These are phyloP conservation scores for Bothrops jararaca DNA, from an alignment of 2,113 vertebrate species.

Conservation along the genomic window DNA sequence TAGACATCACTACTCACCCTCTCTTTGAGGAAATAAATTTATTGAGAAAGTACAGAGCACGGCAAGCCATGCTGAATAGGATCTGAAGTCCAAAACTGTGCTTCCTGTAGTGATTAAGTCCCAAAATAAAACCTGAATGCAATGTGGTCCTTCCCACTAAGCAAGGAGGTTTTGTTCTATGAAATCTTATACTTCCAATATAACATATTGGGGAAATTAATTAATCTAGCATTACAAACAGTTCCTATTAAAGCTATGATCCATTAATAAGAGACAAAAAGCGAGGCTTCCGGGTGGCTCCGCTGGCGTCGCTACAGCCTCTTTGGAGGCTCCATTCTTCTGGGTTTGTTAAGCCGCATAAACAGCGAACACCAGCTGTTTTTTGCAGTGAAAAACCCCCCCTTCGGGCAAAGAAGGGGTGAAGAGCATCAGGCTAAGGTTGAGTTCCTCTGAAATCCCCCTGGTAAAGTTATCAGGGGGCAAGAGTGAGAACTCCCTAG, in stretches of 20 bases:
- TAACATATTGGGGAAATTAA: background rate
- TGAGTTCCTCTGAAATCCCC: no score
- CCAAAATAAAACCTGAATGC: background rate
- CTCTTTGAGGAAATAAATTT: constrained; percentile 60
- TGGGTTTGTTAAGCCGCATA: no score
- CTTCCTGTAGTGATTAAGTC: background rate
- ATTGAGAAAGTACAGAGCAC: constrained; percentile 51
- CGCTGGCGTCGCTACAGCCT: no score
- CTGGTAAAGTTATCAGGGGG: no score
- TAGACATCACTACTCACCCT: constrained; percentile 59
- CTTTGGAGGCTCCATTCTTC: no score
- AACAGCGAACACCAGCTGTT: no score
- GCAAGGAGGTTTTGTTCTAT: background rate
- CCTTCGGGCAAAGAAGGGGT: no score
- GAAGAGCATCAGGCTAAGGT: no score
- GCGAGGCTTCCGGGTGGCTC: no score
- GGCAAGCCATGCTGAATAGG: background rate
- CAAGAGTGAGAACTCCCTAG: no score
- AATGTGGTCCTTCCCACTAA: background rate
- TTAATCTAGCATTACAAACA: background rate
- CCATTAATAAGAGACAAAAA: background rate
- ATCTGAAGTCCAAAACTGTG: background rate
- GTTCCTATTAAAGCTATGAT: background rate
- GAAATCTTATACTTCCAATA: background rate
- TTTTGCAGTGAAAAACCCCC: no score